A percentile compares a stretch with the other conserved stretches of the same genome.
Evolutionary conservation across 2,113 vertebrate species (phyloP).

Genomic region (Ranitomeya imitator): DNA sequence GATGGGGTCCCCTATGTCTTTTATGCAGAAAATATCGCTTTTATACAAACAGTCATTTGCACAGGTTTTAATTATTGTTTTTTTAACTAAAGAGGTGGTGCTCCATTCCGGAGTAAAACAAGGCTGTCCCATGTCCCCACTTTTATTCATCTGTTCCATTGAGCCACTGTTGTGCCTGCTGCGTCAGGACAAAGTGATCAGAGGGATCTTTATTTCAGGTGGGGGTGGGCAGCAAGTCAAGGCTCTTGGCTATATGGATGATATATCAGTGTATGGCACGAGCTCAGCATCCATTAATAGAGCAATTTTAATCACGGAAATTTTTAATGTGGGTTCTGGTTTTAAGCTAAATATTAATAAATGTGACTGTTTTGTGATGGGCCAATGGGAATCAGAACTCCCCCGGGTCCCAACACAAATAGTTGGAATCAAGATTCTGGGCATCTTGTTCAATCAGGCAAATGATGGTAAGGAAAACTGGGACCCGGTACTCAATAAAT

Average conservation of each 20-base stretch:
- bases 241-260: not conserved
- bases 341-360: not conserved
- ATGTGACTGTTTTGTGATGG: not conserved
- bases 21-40: not conserved
- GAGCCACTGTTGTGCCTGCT: not conserved
- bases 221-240: not conserved
- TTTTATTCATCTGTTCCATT: not conserved
- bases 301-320: not conserved
- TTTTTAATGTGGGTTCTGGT: too few species aligned
- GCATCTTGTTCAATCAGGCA: not conserved
- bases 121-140: too few species aligned
- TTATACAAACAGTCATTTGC: not conserved
- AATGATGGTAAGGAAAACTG: not conserved
- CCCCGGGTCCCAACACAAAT: not conserved
- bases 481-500: not conserved
- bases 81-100: not conserved
- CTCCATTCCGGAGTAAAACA: too few species aligned
- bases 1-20: not conserved
- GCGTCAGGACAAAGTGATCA: not conserved
- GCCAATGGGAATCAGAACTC: not conserved
- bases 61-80: not conserved
- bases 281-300: not conserved
- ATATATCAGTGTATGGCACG: not conserved
- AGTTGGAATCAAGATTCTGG: not conserved
- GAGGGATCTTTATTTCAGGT: too few species aligned